phyloP scores from a whole-genome alignment of 2,113 vertebrate genomes.

The Caranx ignobilis region DNA sequence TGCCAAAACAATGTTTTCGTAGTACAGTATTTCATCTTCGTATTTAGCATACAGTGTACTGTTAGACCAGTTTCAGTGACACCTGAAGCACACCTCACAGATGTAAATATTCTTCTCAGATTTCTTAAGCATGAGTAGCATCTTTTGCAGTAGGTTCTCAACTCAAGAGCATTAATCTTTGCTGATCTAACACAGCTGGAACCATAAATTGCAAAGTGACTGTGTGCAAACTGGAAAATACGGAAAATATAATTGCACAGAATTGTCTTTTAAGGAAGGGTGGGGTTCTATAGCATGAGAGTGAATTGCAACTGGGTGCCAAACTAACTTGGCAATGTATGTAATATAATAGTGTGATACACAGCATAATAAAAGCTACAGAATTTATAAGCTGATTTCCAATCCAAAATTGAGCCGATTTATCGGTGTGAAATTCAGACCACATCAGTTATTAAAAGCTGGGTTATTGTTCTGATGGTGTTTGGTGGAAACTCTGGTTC shows the following conservation, averaged over 20 bases:
- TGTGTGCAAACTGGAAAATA: conserved; percentile 11
- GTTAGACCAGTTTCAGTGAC: conserved; percentile 10
- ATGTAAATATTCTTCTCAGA: background rate
- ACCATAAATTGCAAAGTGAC: background rate
- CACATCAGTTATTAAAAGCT: background rate
- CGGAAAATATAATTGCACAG: conserved; percentile 3
- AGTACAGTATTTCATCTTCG: conserved; percentile 17
- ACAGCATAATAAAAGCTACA: conserved; percentile 6
- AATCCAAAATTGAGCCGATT: conserved; percentile 5
- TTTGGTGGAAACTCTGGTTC: background rate
- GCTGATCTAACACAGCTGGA: conserved; percentile 2
- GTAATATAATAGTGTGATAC: background rate
- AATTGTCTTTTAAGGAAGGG: conserved; percentile 13
- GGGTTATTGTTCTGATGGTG: background rate
- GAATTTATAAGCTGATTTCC: background rate
- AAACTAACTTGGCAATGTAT: background rate
- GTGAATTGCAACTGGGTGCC: background rate
- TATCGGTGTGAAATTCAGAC: background rate
- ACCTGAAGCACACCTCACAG: background rate
- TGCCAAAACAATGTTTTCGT: conserved; percentile 30
- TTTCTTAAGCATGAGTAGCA: background rate
- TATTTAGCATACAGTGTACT: background rate
- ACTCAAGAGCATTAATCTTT: background rate
- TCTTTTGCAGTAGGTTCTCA: conserved; percentile 3
- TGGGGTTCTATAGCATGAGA: background rate